phyloP scores from a whole-genome alignment of 2,797 vertebrate species.

The Sarcophilus harrisii region DNA sequence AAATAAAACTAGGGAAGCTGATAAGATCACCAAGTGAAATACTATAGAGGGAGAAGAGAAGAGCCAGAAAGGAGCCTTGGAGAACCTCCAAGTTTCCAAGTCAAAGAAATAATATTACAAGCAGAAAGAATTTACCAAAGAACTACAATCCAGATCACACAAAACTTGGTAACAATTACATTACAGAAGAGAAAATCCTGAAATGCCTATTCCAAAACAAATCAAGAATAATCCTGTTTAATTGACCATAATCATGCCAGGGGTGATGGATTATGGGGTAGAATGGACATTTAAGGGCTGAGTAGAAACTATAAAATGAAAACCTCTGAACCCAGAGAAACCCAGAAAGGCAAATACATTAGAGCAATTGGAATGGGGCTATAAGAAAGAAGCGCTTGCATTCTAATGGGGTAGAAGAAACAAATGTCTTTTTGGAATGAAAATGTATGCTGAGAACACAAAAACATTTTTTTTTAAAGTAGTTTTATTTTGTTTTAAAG shows the following conservation, averaged over 20 bases:
- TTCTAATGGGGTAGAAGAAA: neutral
- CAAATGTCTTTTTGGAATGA: neutral
- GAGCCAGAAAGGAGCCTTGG: neutral
- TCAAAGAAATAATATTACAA: neutral
- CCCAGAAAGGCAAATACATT: neutral
- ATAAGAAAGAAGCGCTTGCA: neutral
- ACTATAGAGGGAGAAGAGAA: neutral
- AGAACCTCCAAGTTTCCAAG: neutral
- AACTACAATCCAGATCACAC: neutral
- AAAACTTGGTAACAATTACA: neutral
- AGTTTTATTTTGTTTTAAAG: neutral
- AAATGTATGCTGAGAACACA: neutral
- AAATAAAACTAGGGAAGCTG: too few species aligned
- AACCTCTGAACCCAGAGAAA: neutral
- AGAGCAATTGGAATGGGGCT: neutral
- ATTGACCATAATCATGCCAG: neutral
- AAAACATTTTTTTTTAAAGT: neutral
- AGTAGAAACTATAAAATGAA: neutral
- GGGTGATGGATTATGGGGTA: accelerated
- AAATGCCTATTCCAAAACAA: neutral
- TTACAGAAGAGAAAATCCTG: neutral
- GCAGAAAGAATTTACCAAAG: neutral
- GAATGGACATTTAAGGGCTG: neutral
- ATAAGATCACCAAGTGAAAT: neutral
- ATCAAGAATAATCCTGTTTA: neutral